phyloP scores from a whole-genome alignment of 2,797 vertebrate species.

The Typhlichthys subterraneus region DNA sequence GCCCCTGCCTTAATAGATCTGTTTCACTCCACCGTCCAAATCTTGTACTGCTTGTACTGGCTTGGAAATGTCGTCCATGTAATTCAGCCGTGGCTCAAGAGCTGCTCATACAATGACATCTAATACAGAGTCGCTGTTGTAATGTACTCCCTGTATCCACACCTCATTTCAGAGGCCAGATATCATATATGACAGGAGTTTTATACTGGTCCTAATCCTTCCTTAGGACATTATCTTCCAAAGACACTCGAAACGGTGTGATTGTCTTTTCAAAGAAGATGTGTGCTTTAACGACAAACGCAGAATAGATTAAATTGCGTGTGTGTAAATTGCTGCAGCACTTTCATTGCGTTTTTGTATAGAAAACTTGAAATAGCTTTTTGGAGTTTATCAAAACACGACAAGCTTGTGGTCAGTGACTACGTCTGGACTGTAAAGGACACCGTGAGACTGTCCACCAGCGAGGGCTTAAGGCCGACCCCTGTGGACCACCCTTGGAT shows the following conservation, averaged over 20 bases:
- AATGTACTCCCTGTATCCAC: neutral
- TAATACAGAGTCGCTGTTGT: neutral
- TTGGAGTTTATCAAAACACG: constrained; percentile 16
- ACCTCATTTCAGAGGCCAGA: neutral
- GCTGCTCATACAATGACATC: no score
- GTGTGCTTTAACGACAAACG: neutral
- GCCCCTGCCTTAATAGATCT: neutral
- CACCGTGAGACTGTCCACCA: constrained; percentile 35
- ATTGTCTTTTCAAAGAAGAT: neutral
- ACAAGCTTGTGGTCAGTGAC: constrained; percentile 33
- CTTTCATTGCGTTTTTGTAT: constrained; percentile 7
- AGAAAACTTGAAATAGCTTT: constrained; percentile 22
- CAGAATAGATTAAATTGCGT: neutral
- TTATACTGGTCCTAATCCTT: neutral
- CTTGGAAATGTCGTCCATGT: neutral
- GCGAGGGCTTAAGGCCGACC: constrained; percentile 25
- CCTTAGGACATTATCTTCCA: neutral
- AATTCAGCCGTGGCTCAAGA: constrained; percentile 8
- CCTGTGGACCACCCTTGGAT: constrained; percentile 33
- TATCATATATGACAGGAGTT: neutral
- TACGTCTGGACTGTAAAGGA: constrained; percentile 56
- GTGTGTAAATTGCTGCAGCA: neutral
- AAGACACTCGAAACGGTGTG: neutral
- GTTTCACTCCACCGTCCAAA: neutral
- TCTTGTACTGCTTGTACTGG: no score